Evolutionary conservation across 2,113 vertebrate species (phyloP), one percentile per base, ranked within the genome.

Genomic region (Climacteris rufus): DNA sequence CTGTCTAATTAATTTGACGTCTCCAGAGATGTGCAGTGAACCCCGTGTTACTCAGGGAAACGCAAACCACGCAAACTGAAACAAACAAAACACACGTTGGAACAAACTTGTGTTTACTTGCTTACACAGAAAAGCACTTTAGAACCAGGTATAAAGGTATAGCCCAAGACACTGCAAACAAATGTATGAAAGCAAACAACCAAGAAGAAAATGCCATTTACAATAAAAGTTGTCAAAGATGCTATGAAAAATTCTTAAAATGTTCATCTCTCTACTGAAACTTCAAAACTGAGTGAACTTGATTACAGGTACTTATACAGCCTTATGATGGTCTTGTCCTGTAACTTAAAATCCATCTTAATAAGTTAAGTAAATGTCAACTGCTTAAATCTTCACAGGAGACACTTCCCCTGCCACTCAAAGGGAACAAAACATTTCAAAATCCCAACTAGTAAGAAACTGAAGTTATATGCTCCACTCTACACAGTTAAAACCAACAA

Each of bases 1-100:
- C 35, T 92, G 92, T 94, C 95, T 93, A 83, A 96, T 90, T 95
- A 92, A 96, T 94, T 2, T 96, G 94, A 89, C 93, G 81, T 83
- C 76, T 81, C 63, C 35, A 92, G 54, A 90, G 42, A 80, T 54
- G 72, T 63, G 83, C 89, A 90, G 59, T 75, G 89, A 95, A 92
- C 47, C 35, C 57, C 9, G 0, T 5, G 61, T 50, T 83, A 93
- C 20, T 40, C 71, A 81, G 50, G 15, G 63, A 81, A 88, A 86
- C 71, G 83, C 90, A 92, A 83, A 66, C 24, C 19, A 81, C 68
- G 54, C 44, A 49, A 90, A 83, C 37, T 24, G 61, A 72, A 83
- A 72, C 61, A 89, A 93, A 52, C 20, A 80, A 74, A 84, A 49
- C 0, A 0, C 23, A 7, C 28, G 50, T 6, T 39, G 27, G 70